phyloP scores from a whole-genome alignment of 2,888 invertebrate species.

The Agonum fuliginosum region DNA sequence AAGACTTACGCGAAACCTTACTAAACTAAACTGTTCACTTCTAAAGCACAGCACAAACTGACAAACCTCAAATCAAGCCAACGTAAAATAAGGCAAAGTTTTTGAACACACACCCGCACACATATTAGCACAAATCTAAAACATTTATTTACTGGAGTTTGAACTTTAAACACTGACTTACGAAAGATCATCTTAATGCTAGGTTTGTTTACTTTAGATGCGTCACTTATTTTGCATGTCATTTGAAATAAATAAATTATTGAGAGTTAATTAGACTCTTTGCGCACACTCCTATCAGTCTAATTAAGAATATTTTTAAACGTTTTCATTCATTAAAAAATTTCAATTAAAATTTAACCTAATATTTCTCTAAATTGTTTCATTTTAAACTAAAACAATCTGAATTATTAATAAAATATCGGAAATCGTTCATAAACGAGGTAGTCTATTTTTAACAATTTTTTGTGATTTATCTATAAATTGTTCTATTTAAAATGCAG shows the following conservation, averaged over 20 bases:
- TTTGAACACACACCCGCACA: background rate
- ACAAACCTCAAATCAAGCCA: background rate
- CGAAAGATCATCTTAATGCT: background rate
- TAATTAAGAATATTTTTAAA: too few relatives aligned
- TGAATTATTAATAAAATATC: too few relatives aligned
- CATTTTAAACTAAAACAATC: too few relatives aligned
- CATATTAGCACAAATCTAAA: constrained; percentile 16
- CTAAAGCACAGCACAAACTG: background rate
- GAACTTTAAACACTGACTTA: constrained; percentile 19
- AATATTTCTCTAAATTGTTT: too few relatives aligned
- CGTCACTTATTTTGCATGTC: constrained; percentile 11
- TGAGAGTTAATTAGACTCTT: too few relatives aligned
- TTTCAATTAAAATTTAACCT: too few relatives aligned
- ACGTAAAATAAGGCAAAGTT: constrained; percentile 11
- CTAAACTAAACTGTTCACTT: constrained; percentile 18
- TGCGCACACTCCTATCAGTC: too few relatives aligned
- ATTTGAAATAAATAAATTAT: background rate
- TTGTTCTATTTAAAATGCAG: background rate
- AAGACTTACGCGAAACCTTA: background rate
- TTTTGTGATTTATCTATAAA: background rate
- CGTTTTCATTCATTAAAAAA: too few relatives aligned
- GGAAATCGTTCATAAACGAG: background rate
- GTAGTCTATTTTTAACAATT: background rate
- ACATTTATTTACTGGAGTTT: background rate
- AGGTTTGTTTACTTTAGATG: constrained; percentile 21